Base-by-base conservation (phyloP, 2,113 vertebrate genomes). In the Halcyon senegalensis region DNA sequence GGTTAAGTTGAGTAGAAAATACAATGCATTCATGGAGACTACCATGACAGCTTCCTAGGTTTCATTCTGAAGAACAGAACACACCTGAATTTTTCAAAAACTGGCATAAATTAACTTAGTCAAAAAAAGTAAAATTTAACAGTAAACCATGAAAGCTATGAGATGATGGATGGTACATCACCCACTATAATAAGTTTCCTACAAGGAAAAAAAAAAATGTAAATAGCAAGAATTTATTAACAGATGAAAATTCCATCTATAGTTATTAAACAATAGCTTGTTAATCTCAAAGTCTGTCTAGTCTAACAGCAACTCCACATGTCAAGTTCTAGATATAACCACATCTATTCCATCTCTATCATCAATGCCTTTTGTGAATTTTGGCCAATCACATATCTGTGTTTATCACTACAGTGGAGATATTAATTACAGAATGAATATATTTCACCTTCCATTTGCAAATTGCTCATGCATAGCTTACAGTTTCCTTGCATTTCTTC, bases 381-480 rank as follows among this genome's bases (percentile, higher is more conserved):
- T 91, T 79, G 55, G 50, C 46, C 92, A 77, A 43, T 91, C 69
- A 30, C 20, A 17, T 78, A 30, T 7, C 50, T 68, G 8, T 75
- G 24, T 58, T 89, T 28, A 66, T 95, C 75, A 43, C 7, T 63
- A 55, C 0, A 2, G 37, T 63, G 46, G n/a, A 87, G 41, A 50
- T 62, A 91, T 51, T 93, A 93, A 83, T 93, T 91, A 43, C 31
- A 30, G 67, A 75, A 87, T 66, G 6, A 91, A 90, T 87, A 43
- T 43, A 67, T 88, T 95, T 94, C 60, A 67, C n/a, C 37, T 90
- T 88, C 39, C 75, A 64, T 91, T 95, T 95, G 25, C 35, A 89
- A 72, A 78, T 84, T 93, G 13, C 19, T 87, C 19, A 53, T 70
- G 67, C 23, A 89, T 89, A 94, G 3, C 67, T 59, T 83, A 62